Evolutionary conservation across 2,113 vertebrate genomes (phyloP).

Genomic region (Entosphenus tridentatus): DNA sequence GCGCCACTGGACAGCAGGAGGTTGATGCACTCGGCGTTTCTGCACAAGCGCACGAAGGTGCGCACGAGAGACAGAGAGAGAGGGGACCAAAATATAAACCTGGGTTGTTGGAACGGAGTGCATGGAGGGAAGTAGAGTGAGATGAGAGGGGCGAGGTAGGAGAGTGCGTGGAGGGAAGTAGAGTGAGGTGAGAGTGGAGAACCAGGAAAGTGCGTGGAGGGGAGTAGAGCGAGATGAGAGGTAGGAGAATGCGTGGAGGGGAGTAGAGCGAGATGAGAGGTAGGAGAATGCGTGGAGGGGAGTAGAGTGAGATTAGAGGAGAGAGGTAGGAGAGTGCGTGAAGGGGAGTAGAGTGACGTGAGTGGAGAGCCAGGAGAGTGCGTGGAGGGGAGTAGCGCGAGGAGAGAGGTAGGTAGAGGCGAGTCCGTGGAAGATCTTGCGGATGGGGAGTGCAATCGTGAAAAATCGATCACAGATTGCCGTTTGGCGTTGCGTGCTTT

Average conservation of each 20-base stretch:
- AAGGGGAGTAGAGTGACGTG: too few species aligned
- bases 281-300: not conserved
- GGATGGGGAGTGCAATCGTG: slow-evolving; percentile 8
- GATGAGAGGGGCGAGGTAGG: too few species aligned
- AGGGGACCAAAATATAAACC: too few species aligned
- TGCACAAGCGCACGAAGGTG: slow-evolving; percentile 14
- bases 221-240: too few species aligned
- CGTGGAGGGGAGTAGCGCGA: not conserved
- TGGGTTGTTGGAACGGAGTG: too few species aligned
- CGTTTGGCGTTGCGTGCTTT: slow-evolving; percentile 15
- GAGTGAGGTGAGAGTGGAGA: too few species aligned
- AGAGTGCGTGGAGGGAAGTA: too few species aligned
- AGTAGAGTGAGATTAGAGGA: not conserved
- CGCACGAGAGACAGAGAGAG: too few species aligned
- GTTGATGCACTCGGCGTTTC: slow-evolving; percentile 96
- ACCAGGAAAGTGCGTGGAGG: too few species aligned
- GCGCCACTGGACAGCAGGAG: slow-evolving; percentile 81
- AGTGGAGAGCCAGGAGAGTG: not conserved
- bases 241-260: too few species aligned
- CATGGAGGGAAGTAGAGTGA: too few species aligned
- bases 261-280: not conserved
- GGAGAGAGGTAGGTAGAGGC: slow-evolving; percentile 10
- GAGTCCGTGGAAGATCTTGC: slow-evolving; percentile 10
- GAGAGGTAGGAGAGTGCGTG: not conserved
- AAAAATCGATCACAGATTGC: slow-evolving; percentile 12